A percentile compares a stretch with the other conserved stretches of the same genome.
phyloP scores from a whole-genome alignment of 2,797 vertebrate species.

The Choloepus didactylus region DNA sequence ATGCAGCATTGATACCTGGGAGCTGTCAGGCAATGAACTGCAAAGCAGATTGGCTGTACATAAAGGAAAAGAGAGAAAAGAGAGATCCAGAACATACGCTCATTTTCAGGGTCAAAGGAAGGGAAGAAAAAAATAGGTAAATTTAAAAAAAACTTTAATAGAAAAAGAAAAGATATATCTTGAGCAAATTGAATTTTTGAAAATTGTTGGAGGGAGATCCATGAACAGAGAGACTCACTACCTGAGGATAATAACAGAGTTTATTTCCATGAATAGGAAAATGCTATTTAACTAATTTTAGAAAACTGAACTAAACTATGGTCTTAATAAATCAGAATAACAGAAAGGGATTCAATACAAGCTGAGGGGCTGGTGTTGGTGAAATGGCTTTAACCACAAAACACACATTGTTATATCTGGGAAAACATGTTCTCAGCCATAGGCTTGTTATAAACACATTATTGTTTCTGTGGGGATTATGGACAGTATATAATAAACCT shows the following conservation, averaged over 20 bases:
- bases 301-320: neutral
- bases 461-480: neutral
- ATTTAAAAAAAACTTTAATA: neutral
- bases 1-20: neutral
- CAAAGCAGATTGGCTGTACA: neutral
- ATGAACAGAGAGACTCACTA: neutral
- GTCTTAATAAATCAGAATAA: neutral
- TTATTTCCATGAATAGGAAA: neutral
- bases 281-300: neutral
- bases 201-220: neutral
- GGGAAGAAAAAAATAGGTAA: neutral
- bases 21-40: accelerated
- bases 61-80: neutral
- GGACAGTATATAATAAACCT: accelerated
- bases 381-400: neutral
- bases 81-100: neutral
- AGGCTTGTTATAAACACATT: neutral
- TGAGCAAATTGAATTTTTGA: slow-evolving; percentile 14
- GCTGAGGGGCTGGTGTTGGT: neutral
- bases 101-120: neutral
- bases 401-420: neutral
- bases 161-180: neutral
- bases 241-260: neutral
- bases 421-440: neutral
- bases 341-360: neutral